Evolutionary conservation across 92 coral and sea anemone species (phyloP).

Genomic region (Parazoanthus atlanticus): DNA sequence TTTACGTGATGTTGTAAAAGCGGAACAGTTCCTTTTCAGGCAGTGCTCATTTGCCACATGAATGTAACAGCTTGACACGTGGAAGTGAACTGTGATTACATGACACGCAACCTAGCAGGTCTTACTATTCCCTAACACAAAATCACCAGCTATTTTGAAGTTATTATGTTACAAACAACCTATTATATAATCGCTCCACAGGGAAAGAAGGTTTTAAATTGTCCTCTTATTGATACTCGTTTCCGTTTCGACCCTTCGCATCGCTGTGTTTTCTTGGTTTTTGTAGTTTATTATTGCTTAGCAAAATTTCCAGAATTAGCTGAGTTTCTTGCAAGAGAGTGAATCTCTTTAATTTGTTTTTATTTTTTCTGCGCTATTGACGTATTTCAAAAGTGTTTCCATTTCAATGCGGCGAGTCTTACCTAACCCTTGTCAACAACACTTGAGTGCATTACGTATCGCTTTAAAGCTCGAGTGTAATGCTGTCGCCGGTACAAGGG

Average conservation of each 20-base stretch:
- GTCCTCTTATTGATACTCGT: background rate
- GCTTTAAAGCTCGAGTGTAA: conserved; percentile 6
- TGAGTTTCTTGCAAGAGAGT: background rate
- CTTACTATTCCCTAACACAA: background rate
- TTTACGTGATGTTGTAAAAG: background rate
- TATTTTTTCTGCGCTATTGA: background rate
- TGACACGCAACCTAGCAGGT: background rate
- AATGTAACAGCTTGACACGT: background rate
- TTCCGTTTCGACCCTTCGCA: background rate
- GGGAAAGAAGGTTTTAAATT: background rate
- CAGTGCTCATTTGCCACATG: background rate
- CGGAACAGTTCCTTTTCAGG: too few species aligned
- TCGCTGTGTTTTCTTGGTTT: too few species aligned
- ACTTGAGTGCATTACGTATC: conserved; percentile 20
- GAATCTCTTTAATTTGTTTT: background rate
- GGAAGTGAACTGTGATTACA: background rate
- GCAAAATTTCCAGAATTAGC: background rate
- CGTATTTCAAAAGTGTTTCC: background rate
- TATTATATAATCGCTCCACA: background rate
- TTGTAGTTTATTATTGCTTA: too few species aligned
- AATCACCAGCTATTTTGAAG: background rate
- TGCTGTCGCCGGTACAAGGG: background rate
- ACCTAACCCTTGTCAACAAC: background rate
- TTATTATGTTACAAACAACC: too few species aligned
- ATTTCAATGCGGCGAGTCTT: background rate